Evolutionary conservation across 2,797 vertebrate species (phyloP).

Genomic region (Protonibea diacanthus): DNA sequence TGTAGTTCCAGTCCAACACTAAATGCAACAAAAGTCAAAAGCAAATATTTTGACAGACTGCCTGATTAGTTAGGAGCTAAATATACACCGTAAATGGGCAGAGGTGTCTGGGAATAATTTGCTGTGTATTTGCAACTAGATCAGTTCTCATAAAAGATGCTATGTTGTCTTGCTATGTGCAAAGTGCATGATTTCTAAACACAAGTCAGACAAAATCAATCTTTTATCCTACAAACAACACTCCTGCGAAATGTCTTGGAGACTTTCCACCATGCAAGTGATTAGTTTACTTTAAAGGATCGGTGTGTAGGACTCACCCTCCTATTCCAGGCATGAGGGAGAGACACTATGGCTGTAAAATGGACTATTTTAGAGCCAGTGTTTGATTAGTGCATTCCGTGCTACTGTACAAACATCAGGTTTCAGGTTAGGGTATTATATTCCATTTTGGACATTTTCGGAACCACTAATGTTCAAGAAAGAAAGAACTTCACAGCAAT

Average conservation of each 20-base stretch:
- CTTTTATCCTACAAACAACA: neutral
- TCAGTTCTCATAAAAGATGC: slow-evolving; percentile 17
- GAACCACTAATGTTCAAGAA: neutral
- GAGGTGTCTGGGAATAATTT: slow-evolving; percentile 10
- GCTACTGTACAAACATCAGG: no score
- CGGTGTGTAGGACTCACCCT: no score
- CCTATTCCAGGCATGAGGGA: no score
- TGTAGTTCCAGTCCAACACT: slow-evolving; percentile 12
- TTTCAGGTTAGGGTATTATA: no score
- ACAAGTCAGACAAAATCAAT: slow-evolving; percentile 17
- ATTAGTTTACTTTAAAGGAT: neutral
- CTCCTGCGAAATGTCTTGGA: neutral
- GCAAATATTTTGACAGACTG: slow-evolving; percentile 14
- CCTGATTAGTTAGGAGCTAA: no score
- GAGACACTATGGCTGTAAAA: no score
- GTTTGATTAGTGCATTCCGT: no score
- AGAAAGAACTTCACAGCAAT: slow-evolving; percentile 4
- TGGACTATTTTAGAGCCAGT: no score
- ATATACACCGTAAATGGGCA: no score
- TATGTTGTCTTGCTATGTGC: slow-evolving; percentile 1
- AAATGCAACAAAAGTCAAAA: neutral
- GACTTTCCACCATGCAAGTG: neutral
- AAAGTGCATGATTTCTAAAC: slow-evolving; percentile 12
- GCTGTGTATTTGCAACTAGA: slow-evolving; percentile 19
- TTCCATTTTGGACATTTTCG: neutral